These are phyloP conservation scores for Alligator mississippiensis DNA, from an alignment of 2,113 vertebrate genomes.

Conservation along the genomic window DNA sequence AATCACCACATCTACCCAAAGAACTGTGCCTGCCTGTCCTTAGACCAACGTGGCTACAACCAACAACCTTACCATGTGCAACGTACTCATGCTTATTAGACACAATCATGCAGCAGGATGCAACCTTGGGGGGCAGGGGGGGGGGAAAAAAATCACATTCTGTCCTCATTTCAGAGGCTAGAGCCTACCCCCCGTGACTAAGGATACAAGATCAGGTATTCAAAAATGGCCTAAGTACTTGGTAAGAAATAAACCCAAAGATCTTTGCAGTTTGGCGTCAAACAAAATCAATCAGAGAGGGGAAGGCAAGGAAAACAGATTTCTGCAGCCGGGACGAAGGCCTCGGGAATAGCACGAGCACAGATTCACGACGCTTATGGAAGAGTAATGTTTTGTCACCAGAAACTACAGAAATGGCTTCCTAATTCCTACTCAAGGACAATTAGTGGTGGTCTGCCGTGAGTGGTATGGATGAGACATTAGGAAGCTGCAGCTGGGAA, in stretches of 20 bases:
- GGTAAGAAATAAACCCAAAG: neutral
- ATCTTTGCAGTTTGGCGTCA: slow-evolving; percentile 26
- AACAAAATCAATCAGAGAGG: neutral
- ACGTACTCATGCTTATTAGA: neutral
- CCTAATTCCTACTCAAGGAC: neutral
- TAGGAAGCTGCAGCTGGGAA: neutral
- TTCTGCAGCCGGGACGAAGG: neutral
- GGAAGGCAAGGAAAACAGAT: slow-evolving; percentile 30
- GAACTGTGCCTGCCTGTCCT: too few species aligned
- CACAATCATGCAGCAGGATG: neutral
- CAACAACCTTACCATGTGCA: neutral
- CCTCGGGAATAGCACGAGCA: neutral
- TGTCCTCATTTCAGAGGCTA: fast-evolving
- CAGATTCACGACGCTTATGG: neutral
- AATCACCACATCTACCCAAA: too few species aligned
- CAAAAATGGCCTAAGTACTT: neutral
- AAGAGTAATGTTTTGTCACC: neutral
- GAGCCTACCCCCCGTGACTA: neutral
- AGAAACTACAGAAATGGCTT: slow-evolving; percentile 31
- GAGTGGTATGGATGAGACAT: neutral
- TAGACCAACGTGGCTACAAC: too few species aligned
- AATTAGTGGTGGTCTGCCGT: neutral
- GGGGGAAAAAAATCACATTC: neutral
- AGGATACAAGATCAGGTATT: neutral
- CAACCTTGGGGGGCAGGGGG: neutral